A percentile compares a stretch with the other conserved stretches of the same genome.
phyloP scores from a whole-genome alignment of 1,140 invertebrate genomes.

The Ephestia elutella region DNA sequence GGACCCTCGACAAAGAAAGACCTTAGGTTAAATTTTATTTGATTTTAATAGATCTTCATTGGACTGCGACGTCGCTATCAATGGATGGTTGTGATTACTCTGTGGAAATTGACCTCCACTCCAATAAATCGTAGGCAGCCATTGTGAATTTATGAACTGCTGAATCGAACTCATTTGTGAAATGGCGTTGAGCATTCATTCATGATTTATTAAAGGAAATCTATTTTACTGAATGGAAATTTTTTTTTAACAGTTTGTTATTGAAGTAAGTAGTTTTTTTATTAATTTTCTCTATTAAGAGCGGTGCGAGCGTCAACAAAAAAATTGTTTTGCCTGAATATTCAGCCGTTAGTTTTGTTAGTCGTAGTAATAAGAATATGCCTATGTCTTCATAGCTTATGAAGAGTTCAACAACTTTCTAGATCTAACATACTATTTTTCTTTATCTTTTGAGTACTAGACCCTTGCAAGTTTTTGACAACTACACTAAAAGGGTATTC shows the following conservation, averaged over 20 bases:
- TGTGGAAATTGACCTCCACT: not conserved
- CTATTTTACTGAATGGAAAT: conserved; percentile 14
- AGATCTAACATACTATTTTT: too few species aligned
- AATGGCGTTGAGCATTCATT: not conserved
- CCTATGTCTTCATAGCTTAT: too few species aligned
- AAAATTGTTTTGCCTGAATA: too few species aligned
- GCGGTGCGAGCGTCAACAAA: too few species aligned
- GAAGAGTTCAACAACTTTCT: too few species aligned
- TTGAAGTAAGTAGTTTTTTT: too few species aligned
- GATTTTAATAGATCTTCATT: conserved; percentile 9
- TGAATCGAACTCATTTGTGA: not conserved
- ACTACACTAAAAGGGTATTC: too few species aligned
- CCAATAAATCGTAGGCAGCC: not conserved
- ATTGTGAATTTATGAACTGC: conserved; percentile 4
- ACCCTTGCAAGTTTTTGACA: too few species aligned
- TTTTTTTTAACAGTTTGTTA: not conserved
- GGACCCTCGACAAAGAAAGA: not conserved
- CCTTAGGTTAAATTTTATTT: not conserved
- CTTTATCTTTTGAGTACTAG: too few species aligned
- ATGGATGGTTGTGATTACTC: not conserved
- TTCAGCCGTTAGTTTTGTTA: too few species aligned
- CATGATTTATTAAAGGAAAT: conserved; percentile 17
- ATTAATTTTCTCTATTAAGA: too few species aligned
- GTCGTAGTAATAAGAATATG: too few species aligned
- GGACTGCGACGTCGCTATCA: not conserved